phyloP scores from a whole-genome alignment of 2,797 vertebrate genomes.

The Propithecus perrieri region DNA sequence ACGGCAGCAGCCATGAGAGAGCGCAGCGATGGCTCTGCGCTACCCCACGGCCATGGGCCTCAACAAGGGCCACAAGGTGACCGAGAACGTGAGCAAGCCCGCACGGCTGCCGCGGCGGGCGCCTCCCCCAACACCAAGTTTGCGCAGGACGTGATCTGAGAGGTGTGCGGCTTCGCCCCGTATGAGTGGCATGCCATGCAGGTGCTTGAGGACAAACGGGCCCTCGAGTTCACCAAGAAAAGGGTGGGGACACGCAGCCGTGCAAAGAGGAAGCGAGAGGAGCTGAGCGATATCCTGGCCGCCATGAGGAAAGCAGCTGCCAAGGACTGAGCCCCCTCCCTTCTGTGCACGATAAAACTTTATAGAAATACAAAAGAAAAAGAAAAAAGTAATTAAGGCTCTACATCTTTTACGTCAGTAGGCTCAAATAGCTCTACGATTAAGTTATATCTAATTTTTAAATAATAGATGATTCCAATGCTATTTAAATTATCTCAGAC shows the following conservation, averaged over 20 bases:
- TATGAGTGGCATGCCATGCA: slow-evolving; percentile 84
- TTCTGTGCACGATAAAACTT: background rate
- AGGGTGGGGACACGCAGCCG: background rate
- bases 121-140: slow-evolving; percentile 93
- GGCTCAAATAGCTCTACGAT: background rate
- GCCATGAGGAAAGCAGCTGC: slow-evolving; percentile 95
- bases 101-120: slow-evolving; percentile 58
- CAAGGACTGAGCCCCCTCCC: slow-evolving; percentile 84
- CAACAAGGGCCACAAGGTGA: background rate
- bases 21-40: background rate
- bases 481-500: background rate
- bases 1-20: no score
- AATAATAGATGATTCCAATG: background rate
- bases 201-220: background rate
- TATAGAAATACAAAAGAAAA: no score
- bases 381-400: background rate
- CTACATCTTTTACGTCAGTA: background rate
- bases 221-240: background rate
- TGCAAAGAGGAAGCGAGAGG: slow-evolving; percentile 89
- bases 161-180: slow-evolving; percentile 93
- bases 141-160: slow-evolving; percentile 92
- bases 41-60: background rate
- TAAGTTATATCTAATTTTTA: background rate
- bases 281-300: slow-evolving; percentile 93
- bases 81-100: background rate